Evolutionary conservation across 1,140 invertebrate species (phyloP), one percentile per base, ranked within the genome.

Genomic region (Drosophila novamexicana): DNA sequence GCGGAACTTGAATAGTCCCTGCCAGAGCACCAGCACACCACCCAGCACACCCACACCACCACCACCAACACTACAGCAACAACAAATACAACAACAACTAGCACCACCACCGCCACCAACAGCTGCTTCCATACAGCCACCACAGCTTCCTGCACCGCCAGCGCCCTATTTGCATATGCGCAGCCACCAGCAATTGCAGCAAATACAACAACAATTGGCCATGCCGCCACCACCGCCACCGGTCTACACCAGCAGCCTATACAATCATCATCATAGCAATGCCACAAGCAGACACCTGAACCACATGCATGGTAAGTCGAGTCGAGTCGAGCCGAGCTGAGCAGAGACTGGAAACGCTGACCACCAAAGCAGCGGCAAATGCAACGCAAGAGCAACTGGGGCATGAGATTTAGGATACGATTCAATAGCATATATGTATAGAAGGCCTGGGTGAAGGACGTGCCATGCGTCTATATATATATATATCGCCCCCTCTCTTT

Each of bases 181-280:
- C 57, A 89, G 62, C 45, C 65, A 75, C 14, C 64, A 77, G 45
- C 75, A 74, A 14, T 40, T 66, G 64, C 75, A 77, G 49, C 75
- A 81, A 47, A 76, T 77, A 45, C 81, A 84, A 47, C 81, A 85
- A 16, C 80, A 89, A 67, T 68, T 84, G 71, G 76, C 80, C n/a
- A 89, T 89, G 84, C 84, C 84, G 36, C 85, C 84, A 12, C 84
- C 85, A 59, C 81, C 90, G 44, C 80, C 83, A 56, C 86, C 90
- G 37, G 83, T 77, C 22, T 88, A 89, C 74, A 80, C 66, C 80
- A 63, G 42, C 65, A 84, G 62, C 72, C 59, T 88, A 36, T 81
- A 85, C 54, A 75, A 53, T 63, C 81, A 90, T 61, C 81, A 81
- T 18, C 79, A 90, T 61, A 76, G 57, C 64, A 81, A 71, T 75